Evolutionary conservation across 2,113 vertebrate genomes (phyloP), one percentile per base, ranked within the genome.

Genomic region (Corapipo altera): DNA sequence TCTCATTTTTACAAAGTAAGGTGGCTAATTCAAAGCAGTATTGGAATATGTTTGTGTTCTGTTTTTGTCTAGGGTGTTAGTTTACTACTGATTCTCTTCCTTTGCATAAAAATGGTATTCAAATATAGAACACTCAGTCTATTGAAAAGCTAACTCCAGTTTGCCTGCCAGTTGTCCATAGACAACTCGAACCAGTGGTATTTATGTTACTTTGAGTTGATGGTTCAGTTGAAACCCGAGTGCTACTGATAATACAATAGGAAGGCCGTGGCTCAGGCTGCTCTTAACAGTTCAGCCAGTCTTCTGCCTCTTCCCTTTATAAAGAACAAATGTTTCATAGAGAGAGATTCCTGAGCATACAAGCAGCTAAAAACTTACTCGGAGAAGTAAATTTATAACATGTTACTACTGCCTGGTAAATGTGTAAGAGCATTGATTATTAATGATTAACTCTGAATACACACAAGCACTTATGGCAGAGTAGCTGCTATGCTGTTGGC

Each of bases 251-350:
- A 35, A 19, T 15, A 7, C 3, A 41, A 52, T 28, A 33, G 44
- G 33, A 64, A 64, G 23, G 39, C 76, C 17, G 39, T 23, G 61
- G 28, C n/a, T 70, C 41, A n/a, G 9, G 28, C 33, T 57, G 30
- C 55, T 73, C 49, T 27, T 27, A 13, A 72, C 66, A 79, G 49
- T 76, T 69, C 24, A 82, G 11, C 23, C 19, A 27, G 15, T 8
- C 55, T 71, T 37, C 21, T 73, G 24, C 41, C 32, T 55, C 35
- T 84, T 70, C 30, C 9, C 33, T 72, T 49, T 39, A 22, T 6
- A 2, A 0, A 44, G 13, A 55, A 17, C 59, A 86, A 13, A 27
- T 5, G 1, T 74, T 74, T 77, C 26, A 4, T 4, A 30, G 43
- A 9, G 1, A 55, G 57, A 35, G 49, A 43, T 19, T 89, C 61